Evolutionary conservation across 2,797 vertebrate species (phyloP).

Genomic region (Sebastes iracundus): DNA sequence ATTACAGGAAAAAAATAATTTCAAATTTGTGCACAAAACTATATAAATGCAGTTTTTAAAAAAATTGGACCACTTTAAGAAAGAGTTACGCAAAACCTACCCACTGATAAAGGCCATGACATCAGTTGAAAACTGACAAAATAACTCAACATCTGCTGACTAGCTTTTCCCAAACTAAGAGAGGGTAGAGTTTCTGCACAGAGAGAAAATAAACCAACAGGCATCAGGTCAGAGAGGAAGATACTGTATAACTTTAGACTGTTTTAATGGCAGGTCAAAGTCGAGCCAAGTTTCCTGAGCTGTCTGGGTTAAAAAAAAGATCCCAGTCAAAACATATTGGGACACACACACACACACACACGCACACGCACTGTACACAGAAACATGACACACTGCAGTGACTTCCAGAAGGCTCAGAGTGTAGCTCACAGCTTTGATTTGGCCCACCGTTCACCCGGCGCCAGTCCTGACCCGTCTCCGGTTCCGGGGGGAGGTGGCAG

Average conservation of each 20-base stretch:
- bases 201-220: not conserved
- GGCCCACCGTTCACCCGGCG: not conserved
- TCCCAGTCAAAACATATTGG: slow-evolving; percentile 41
- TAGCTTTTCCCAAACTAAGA: not conserved
- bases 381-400: slow-evolving; percentile 30
- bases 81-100: not conserved
- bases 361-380: slow-evolving; percentile 39
- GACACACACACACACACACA: slow-evolving; percentile 26
- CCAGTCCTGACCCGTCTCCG: slow-evolving; percentile 18
- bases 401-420: slow-evolving; percentile 15
- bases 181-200: not conserved
- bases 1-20: not conserved
- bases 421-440: slow-evolving; percentile 1
- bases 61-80: not conserved
- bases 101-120: not conserved
- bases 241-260: slow-evolving; percentile 23
- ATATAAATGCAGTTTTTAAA: not conserved
- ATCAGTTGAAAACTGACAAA: not conserved
- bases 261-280: slow-evolving; percentile 9
- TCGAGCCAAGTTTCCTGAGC: slow-evolving; percentile 48
- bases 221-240: not conserved
- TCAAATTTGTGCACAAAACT: not conserved
- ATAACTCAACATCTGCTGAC: not conserved
- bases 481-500: slow-evolving; percentile 36
- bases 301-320: slow-evolving; percentile 33